Conservation (phyloP, 23 tunicate species). For the Ascidia mentula region DNA sequence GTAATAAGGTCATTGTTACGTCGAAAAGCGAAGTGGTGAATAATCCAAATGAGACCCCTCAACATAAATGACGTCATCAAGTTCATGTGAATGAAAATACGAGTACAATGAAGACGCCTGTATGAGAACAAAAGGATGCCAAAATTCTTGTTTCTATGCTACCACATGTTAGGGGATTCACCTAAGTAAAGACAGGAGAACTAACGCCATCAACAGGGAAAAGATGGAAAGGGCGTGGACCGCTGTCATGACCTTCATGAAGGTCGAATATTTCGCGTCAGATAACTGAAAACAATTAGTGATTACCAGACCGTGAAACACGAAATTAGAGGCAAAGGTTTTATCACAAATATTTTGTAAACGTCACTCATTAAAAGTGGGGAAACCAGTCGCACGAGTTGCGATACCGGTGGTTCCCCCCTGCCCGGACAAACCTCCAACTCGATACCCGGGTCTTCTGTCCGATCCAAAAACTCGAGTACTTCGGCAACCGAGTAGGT, state of each 20-base stretch:
- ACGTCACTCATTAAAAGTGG: too few species aligned
- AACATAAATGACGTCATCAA: slow-evolving; percentile 49
- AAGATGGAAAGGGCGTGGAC: slow-evolving; percentile 45
- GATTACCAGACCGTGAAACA: too few species aligned
- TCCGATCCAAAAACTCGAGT: neutral
- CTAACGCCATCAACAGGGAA: slow-evolving; percentile 27
- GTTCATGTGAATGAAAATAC: slow-evolving; percentile 68
- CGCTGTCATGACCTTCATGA: slow-evolving; percentile 27
- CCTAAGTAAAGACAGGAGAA: slow-evolving; percentile 12
- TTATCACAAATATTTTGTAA: too few species aligned
- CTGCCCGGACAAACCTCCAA: too few species aligned
- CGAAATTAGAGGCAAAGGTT: too few species aligned
- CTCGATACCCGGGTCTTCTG: too few species aligned
- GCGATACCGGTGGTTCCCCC: too few species aligned
- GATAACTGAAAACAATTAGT: neutral
- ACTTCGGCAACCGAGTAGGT: neutral
- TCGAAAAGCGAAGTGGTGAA: slow-evolving; percentile 31
- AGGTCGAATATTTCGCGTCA: neutral
- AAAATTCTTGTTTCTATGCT: neutral
- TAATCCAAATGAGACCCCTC: slow-evolving; percentile 49
- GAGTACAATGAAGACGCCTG: slow-evolving; percentile 59
- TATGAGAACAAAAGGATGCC: too few species aligned
- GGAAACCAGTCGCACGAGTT: too few species aligned
- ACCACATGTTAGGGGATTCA: neutral
- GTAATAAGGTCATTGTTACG: too few species aligned